Evolutionary conservation across 2,113 vertebrate genomes (phyloP).

Genomic region (Enhydra lutris): DNA sequence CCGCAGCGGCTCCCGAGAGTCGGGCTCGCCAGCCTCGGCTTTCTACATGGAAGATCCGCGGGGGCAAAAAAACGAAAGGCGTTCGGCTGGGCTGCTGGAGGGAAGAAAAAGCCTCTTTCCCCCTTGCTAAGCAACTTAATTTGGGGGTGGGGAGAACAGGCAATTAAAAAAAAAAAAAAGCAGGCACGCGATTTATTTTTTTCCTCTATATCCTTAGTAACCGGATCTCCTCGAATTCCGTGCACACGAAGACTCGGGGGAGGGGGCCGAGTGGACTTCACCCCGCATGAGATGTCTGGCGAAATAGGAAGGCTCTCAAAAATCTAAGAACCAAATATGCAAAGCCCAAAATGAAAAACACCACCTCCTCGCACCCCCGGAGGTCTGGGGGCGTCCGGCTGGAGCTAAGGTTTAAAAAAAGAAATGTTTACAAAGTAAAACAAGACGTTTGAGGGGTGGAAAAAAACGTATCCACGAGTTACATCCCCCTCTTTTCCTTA

Average conservation of each 20-base stretch:
- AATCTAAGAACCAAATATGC: slow-evolving; percentile 52
- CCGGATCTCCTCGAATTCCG: slow-evolving; percentile 77
- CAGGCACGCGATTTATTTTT: slow-evolving; percentile 76
- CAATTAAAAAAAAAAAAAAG: slow-evolving; percentile 73
- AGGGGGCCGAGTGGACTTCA: slow-evolving; percentile 48
- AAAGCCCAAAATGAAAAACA: slow-evolving; percentile 61
- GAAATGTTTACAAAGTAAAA: slow-evolving; percentile 74
- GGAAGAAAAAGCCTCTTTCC: slow-evolving; percentile 64
- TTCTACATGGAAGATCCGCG: slow-evolving; percentile 69
- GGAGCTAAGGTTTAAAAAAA: slow-evolving; percentile 31
- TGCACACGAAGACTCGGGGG: slow-evolving; percentile 62
- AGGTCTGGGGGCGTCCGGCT: slow-evolving; percentile 59
- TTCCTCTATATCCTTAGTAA: slow-evolving; percentile 78
- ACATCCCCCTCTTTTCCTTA: slow-evolving; percentile 55
- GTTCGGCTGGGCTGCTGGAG: slow-evolving; percentile 18
- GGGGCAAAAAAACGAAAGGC: slow-evolving; percentile 54
- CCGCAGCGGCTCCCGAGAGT: slow-evolving; percentile 66
- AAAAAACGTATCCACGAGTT: slow-evolving; percentile 79
- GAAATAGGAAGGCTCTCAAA: slow-evolving; percentile 40
- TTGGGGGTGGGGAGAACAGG: slow-evolving; percentile 76
- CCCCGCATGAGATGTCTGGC: slow-evolving; percentile 61
- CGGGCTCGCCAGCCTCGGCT: slow-evolving; percentile 74
- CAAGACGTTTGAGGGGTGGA: slow-evolving; percentile 53
- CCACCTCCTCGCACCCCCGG: slow-evolving; percentile 50
- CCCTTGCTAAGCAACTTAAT: slow-evolving; percentile 79